Percentiles rank a stretch among this genome's conserved stretches.
Evolutionary conservation across 2,888 invertebrate genomes (phyloP).

Genomic region (Andrena flavipes): DNA sequence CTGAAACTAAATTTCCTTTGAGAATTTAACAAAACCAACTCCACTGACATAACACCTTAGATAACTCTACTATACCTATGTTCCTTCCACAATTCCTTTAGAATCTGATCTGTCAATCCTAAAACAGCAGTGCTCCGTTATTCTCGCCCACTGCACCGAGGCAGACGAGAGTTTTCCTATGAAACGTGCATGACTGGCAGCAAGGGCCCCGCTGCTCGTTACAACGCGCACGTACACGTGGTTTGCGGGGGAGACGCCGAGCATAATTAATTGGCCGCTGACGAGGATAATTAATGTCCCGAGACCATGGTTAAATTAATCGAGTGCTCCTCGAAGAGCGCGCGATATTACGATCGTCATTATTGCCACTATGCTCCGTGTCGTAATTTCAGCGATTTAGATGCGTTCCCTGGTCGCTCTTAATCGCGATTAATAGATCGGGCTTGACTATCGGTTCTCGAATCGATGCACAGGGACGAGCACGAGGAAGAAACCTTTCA

Average conservation of each 20-base stretch:
- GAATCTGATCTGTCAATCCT: too few species aligned
- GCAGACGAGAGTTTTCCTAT: conserved; percentile 12
- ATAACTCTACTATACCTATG: not conserved
- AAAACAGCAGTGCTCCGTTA: not conserved
- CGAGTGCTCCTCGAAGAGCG: conserved; percentile 55
- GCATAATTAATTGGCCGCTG: conserved; percentile 69
- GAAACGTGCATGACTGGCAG: conserved; percentile 28
- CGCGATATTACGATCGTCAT: conserved; percentile 44
- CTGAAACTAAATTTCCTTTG: not conserved
- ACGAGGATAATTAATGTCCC: conserved; percentile 72
- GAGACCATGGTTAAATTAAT: conserved; percentile 66
- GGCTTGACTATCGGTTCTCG: not conserved
- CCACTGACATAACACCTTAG: not conserved
- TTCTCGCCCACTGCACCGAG: not conserved
- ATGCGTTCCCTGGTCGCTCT: conserved; percentile 23
- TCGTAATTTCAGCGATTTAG: conserved; percentile 38
- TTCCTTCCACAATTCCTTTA: not conserved
- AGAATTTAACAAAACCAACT: not conserved
- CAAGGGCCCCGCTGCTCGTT: conserved; percentile 37
- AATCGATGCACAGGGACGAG: not conserved
- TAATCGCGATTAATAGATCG: conserved; percentile 49
- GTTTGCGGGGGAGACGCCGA: conserved; percentile 8
- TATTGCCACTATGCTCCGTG: conserved; percentile 41
- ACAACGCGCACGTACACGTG: conserved; percentile 30
- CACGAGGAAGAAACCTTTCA: not conserved